A percentile compares a stretch with the other conserved stretches of the same genome.
phyloP scores from a whole-genome alignment of 2,797 vertebrate genomes.

The Gouania willdenowi region DNA sequence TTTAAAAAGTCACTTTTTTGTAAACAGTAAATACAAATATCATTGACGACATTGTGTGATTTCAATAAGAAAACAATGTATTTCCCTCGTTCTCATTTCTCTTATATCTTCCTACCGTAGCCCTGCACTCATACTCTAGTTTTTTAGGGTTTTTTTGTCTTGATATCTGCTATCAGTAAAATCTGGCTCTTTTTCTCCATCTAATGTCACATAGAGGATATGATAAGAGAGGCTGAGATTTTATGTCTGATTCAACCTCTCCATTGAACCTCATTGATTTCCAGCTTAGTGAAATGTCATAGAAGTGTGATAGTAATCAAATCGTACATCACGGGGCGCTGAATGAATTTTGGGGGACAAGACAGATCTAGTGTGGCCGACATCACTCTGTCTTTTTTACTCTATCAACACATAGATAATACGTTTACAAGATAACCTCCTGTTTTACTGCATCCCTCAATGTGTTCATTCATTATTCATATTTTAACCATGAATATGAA shows the following conservation, averaged over 20 bases:
- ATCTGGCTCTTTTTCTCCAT: conserved; percentile 34
- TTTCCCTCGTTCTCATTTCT: too few species aligned
- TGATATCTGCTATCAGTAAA: conserved; percentile 5
- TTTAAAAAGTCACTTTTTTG: too few species aligned
- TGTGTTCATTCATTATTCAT: too few species aligned
- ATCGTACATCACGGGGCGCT: conserved; percentile 47
- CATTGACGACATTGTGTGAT: too few species aligned
- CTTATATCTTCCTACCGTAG: neutral
- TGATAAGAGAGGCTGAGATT: conserved; percentile 37
- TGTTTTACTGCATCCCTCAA: neutral
- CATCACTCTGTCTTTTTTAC: conserved; percentile 8
- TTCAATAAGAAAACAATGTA: too few species aligned
- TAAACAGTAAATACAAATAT: too few species aligned
- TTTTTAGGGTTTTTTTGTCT: conserved; percentile 8
- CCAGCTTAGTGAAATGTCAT: conserved; percentile 60
- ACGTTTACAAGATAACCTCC: conserved; percentile 1
- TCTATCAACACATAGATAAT: conserved; percentile 12
- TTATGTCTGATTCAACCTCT: conserved; percentile 44
- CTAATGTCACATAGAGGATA: conserved; percentile 26
- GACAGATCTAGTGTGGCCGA: conserved; percentile 22
- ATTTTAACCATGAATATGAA: too few species aligned
- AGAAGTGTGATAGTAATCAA: conserved; percentile 57
- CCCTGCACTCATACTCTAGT: too few species aligned
- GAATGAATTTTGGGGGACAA: conserved; percentile 40
- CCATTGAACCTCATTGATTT: conserved; percentile 59